Evolutionary conservation across 2,113 vertebrate genomes (phyloP).

Genomic region (Dinomys branickii): DNA sequence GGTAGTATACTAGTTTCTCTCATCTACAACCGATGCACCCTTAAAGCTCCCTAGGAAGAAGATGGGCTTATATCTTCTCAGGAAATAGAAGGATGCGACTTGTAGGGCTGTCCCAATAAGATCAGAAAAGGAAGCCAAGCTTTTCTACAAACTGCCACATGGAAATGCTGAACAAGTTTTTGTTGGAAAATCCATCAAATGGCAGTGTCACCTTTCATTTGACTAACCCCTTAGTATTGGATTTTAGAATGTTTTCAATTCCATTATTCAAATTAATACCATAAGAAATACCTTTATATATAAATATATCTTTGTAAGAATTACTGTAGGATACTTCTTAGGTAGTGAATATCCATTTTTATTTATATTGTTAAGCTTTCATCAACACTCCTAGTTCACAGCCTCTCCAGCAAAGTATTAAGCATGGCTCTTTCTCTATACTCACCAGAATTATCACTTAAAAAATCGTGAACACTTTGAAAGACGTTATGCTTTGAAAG

Average conservation of each 20-base stretch:
- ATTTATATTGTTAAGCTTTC: not conserved
- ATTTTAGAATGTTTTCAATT: constrained; percentile 38
- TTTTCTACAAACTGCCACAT: not conserved
- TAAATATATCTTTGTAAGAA: not conserved
- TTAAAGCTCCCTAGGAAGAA: not conserved
- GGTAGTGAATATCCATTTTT: not conserved
- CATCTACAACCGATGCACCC: not conserved
- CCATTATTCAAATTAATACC: not conserved
- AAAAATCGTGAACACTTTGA: not conserved
- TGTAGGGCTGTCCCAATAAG: not conserved
- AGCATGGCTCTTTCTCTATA: not conserved
- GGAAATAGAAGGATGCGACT: not conserved
- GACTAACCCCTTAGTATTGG: not conserved
- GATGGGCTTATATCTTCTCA: not conserved
- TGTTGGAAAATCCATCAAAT: not conserved
- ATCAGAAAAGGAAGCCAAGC: not conserved
- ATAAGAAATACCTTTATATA: not conserved
- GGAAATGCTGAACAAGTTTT: not conserved
- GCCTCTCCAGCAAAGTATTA: not conserved
- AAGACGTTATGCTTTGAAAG: constrained; percentile 16
- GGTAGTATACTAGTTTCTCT: not conserved
- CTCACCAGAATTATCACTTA: not conserved
- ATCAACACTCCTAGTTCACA: not conserved
- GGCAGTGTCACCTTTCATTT: not conserved
- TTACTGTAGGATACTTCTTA: not conserved